Base-by-base conservation (phyloP, 1,140 invertebrate genomes). In the Zaprionus inermis region DNA sequence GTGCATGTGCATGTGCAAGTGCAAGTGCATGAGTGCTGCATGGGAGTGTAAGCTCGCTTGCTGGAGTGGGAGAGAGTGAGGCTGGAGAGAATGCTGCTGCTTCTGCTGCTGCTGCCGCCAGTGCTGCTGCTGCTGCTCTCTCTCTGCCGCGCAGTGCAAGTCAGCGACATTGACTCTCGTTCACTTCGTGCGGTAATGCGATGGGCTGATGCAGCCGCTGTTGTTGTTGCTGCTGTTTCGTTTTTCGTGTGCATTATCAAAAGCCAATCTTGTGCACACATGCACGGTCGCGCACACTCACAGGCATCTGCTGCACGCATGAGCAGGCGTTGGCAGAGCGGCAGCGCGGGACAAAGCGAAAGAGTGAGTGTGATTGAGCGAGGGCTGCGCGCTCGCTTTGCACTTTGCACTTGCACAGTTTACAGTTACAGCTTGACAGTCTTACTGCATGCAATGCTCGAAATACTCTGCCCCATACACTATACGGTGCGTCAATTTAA, bases 1-100 rank as follows among this genome's bases (percentile, higher is more conserved):
- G 3, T 28, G 24, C 24, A 28, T 28, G 24, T 41, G 41, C 41
- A 92, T n/a, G 84, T 58, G 60, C 49, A 41, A 56, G 69, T 34
- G 92, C 54, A 61, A 38, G 92, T 83, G 59, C 92, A 92, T 66
- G 28, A 3, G 44, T 51, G 58, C 30, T 51, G 59, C 30, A 64
- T 30, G 24, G 12, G 32, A 20, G 28, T 20, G 11, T 2, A 1
- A 7, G 28, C 12, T 12, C 11, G 28, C 12, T 12, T 58, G 24
- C 14, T 22, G n/a, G 49, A 54, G 12, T 30, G 60, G 51, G n/a
- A 46, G 58, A 44, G 64, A 51, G 22, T 9, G 32, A 55, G 32
- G 32, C 52, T 32, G 22, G 22, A 41, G 36, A 32, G 60, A n/a
- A n/a, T 59, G 51, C 76, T n/a, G n/a, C n/a, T n/a, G 52, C 65